Percentiles rank a stretch among this genome's conserved stretches.
These are phyloP conservation scores for Garrulus glandarius DNA, from an alignment of 2,797 vertebrate species.

Conservation along the genomic window DNA sequence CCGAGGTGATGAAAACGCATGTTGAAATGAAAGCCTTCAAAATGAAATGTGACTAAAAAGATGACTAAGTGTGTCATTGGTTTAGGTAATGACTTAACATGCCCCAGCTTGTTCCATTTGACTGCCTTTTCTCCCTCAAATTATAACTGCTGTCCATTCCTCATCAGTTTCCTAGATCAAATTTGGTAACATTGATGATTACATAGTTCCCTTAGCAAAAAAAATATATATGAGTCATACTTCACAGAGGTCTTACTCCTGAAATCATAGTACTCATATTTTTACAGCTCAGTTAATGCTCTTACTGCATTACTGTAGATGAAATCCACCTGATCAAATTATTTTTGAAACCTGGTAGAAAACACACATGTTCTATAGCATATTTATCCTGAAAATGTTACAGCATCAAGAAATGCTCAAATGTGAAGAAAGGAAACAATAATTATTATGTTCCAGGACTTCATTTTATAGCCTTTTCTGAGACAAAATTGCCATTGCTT, in stretches of 20 bases:
- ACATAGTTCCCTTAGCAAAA: neutral
- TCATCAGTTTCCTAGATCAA: neutral
- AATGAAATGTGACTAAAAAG: neutral
- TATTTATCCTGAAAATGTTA: neutral
- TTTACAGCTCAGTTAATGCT: neutral
- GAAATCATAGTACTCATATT: neutral
- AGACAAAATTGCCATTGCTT: neutral
- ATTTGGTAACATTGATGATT: neutral
- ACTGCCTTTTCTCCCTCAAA: neutral
- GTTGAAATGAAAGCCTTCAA: neutral
- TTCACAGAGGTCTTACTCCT: constrained; percentile 28
- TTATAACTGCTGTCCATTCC: neutral
- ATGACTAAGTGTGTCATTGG: neutral
- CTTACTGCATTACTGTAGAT: neutral
- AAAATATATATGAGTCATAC: neutral
- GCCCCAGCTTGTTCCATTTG: neutral
- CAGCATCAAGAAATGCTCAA: neutral
- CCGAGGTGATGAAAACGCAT: neutral
- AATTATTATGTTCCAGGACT: neutral
- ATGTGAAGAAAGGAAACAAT: neutral
- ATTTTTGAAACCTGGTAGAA: neutral
- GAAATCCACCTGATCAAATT: neutral
- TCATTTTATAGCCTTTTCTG: neutral
- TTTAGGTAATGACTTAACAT: neutral
- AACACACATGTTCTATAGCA: neutral